phyloP scores from a whole-genome alignment of 2,113 vertebrate genomes.

The Axis porcinus region DNA sequence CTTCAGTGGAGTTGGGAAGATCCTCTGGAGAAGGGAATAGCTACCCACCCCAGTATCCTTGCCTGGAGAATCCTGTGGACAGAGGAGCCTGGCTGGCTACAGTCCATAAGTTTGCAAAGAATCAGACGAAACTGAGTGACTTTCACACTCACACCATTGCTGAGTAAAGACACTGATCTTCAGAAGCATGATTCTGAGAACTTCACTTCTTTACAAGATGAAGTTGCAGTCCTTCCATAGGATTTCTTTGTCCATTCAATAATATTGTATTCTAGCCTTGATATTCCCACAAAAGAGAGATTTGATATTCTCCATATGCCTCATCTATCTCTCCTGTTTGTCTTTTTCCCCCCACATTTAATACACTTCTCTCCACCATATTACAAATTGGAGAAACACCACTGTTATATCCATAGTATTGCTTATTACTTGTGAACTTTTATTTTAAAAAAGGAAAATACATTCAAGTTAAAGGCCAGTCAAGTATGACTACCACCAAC shows the following conservation, averaged over 20 bases:
- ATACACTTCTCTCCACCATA: not conserved
- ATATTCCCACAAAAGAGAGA: not conserved
- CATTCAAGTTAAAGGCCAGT: not conserved
- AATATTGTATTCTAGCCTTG: not conserved
- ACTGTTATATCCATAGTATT: not conserved
- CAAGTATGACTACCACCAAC: not conserved
- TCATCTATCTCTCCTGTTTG: not conserved
- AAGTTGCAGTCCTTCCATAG: not conserved
- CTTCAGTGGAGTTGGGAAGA: not conserved
- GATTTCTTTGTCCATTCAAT: not conserved
- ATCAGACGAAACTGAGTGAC: not conserved
- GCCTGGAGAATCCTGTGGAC: not conserved
- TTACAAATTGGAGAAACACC: not conserved
- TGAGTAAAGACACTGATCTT: not conserved
- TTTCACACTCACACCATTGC: not conserved
- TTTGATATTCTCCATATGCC: not conserved
- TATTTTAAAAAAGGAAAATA: not conserved
- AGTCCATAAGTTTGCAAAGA: not conserved
- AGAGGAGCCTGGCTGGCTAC: not conserved
- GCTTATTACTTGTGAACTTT: not conserved
- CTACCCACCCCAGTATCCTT: not conserved
- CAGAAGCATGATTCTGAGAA: not conserved
- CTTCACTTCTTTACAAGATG: not conserved
- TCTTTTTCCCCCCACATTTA: not conserved
- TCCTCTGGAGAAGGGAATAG: not conserved